Percentiles rank a stretch among this genome's conserved stretches.
Conservation (phyloP, 1,140 invertebrate species). For the Drosophila mojavensis region DNA sequence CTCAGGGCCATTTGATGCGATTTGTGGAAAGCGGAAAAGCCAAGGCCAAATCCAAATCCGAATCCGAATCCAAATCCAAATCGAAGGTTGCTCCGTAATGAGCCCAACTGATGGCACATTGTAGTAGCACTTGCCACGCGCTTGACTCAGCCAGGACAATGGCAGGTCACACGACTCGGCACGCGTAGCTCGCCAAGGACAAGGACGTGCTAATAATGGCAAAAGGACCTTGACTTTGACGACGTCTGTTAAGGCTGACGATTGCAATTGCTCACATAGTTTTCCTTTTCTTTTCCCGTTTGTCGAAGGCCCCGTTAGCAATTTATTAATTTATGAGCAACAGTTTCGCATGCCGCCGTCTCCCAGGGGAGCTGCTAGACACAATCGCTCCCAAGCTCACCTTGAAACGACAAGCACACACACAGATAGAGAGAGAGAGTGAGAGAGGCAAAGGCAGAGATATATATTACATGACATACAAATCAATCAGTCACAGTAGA, state of each 20-base stretch:
- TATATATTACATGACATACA: constrained; percentile 39
- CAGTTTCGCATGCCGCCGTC: constrained; percentile 4
- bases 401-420: constrained; percentile 39
- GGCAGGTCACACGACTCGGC: constrained; percentile 39
- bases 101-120: constrained; percentile 1
- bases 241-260: constrained; percentile 4
- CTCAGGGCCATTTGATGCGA: neutral
- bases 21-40: constrained; percentile 15
- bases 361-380: constrained; percentile 40
- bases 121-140: constrained; percentile 40
- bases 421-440: neutral
- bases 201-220: constrained; percentile 21
- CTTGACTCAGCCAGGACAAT: constrained; percentile 18
- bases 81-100: constrained; percentile 7
- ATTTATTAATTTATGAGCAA: constrained; percentile 38
- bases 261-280: constrained; percentile 17
- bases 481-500: constrained; percentile 77
- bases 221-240: constrained; percentile 3
- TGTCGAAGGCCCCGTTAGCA: constrained; percentile 30
- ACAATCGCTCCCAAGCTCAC: constrained; percentile 48
- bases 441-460: neutral
- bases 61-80: neutral
- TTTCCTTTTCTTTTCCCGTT: neutral
- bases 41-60: no score
- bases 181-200: constrained; percentile 30